A percentile compares a stretch with the other conserved stretches of the same genome.
These are phyloP conservation scores for Falco biarmicus DNA, from an alignment of 2,797 vertebrate genomes.

Conservation along the genomic window DNA sequence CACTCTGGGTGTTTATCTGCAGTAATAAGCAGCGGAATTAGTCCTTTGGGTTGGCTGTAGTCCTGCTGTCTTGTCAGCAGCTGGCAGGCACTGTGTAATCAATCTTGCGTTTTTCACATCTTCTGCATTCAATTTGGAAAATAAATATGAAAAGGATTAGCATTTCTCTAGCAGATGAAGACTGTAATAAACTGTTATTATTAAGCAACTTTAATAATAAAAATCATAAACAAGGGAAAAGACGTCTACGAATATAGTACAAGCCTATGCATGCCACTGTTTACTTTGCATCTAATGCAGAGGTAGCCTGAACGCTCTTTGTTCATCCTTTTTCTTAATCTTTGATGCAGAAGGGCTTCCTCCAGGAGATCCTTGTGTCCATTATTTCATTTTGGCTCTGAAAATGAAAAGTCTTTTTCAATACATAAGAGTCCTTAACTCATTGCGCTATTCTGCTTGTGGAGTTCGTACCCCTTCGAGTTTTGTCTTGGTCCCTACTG, in stretches of 20 bases:
- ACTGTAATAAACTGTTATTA: neutral
- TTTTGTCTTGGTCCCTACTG: neutral
- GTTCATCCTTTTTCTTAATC: neutral
- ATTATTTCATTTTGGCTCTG: neutral
- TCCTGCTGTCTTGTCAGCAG: conserved; percentile 12
- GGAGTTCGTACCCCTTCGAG: fast-evolving
- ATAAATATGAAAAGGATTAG: neutral
- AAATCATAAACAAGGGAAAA: neutral
- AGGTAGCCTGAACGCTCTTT: neutral
- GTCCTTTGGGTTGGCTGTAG: neutral
- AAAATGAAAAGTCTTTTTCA: neutral
- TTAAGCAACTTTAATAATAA: neutral
- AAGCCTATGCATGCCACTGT: neutral
- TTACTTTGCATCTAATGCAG: neutral
- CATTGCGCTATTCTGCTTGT: neutral
- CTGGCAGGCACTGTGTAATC: neutral
- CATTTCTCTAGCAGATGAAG: neutral
- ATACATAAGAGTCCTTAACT: neutral
- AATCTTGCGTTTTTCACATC: neutral
- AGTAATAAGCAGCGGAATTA: neutral
- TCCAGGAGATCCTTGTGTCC: neutral
- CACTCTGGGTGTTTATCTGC: neutral
- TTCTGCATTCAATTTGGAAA: conserved; percentile 5
- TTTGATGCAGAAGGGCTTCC: neutral
- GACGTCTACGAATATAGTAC: neutral